These are phyloP conservation scores for Zonotrichia leucophrys DNA, from an alignment of 2,113 vertebrate genomes.

Conservation along the genomic window DNA sequence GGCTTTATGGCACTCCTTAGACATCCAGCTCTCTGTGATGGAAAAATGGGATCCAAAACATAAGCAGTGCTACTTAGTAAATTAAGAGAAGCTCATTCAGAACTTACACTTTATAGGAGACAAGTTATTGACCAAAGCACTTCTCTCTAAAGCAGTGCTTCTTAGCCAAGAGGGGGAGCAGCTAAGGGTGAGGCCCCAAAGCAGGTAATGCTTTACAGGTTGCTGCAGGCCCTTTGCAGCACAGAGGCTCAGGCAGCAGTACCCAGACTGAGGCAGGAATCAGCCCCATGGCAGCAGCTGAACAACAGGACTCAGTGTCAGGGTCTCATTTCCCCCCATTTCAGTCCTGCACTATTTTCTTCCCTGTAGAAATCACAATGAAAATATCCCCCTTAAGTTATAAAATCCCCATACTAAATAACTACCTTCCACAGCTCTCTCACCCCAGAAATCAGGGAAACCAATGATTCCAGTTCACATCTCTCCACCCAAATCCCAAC, in stretches of 20 bases:
- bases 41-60: background rate
- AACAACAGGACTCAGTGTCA: rapidly evolving
- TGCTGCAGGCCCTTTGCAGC: background rate
- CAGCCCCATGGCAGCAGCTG: background rate
- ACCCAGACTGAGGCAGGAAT: rapidly evolving
- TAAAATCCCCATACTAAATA: background rate
- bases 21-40: background rate
- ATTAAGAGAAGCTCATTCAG: background rate
- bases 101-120: background rate
- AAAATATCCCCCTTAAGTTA: background rate
- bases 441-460: background rate
- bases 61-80: background rate
- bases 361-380: background rate
- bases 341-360: background rate
- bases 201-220: background rate
- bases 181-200: background rate
- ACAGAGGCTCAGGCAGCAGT: background rate
- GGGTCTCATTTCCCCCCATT: background rate
- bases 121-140: background rate
- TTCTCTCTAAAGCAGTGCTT: background rate
- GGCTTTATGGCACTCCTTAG: background rate
- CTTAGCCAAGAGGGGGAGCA: background rate
- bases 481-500: background rate
- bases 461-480: background rate
- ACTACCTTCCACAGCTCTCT: background rate